Percentiles rank a stretch among this genome's conserved stretches.
Evolutionary conservation across 2,888 invertebrate genomes (phyloP).

Genomic region (Noctua janthe): DNA sequence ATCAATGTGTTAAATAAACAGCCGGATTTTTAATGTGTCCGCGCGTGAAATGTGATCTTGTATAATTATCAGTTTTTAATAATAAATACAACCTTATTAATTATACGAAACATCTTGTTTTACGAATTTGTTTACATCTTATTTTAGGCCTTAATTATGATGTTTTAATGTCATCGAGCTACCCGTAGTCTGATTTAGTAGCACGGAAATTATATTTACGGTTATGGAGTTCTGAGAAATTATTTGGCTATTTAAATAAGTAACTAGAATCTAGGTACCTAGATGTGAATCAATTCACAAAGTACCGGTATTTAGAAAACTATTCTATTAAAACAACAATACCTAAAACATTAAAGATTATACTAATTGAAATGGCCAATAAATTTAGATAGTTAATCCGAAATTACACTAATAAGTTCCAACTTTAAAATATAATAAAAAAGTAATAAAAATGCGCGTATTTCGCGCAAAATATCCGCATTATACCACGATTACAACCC

Average conservation of each 20-base stretch:
- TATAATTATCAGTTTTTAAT: constrained; percentile 44
- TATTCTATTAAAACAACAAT: background rate
- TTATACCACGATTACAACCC: constrained; percentile 66
- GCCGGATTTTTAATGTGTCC: constrained; percentile 6
- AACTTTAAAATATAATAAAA: constrained; percentile 44
- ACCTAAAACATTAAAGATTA: background rate
- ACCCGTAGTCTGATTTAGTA: constrained; percentile 38
- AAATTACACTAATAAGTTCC: constrained; percentile 3
- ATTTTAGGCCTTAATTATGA: constrained; percentile 61
- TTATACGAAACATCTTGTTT: constrained; percentile 62
- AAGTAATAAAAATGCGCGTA: constrained; percentile 44
- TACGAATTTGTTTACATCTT: constrained; percentile 60
- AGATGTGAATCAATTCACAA: background rate
- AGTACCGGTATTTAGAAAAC: background rate
- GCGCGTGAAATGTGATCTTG: constrained; percentile 36
- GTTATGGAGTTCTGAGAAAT: background rate
- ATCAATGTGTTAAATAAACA: background rate
- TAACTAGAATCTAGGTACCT: background rate
- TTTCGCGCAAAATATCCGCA: constrained; percentile 52
- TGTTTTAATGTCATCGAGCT: constrained; percentile 43
- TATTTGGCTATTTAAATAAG: background rate
- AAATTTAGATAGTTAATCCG: constrained; percentile 25
- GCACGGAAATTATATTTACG: background rate
- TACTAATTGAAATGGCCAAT: constrained; percentile 8
- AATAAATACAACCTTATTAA: constrained; percentile 58